Percentiles rank a stretch among this genome's conserved stretches.
Conservation (phyloP, 1,140 invertebrate genomes). For the Thaumatotibia leucotreta region DNA sequence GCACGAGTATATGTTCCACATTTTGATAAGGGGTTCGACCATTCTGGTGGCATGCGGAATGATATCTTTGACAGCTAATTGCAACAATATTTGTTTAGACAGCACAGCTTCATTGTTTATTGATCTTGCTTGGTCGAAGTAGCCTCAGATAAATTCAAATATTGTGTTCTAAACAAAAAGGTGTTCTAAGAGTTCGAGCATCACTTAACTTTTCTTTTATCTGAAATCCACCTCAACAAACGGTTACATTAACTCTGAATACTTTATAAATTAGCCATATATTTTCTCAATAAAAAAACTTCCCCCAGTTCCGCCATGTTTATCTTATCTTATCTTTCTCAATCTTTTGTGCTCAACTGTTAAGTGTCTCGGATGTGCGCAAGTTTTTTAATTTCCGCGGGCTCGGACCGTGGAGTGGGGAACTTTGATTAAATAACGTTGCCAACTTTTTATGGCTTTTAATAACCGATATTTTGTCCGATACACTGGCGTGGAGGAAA, state of each 20-base stretch:
- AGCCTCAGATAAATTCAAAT: background rate
- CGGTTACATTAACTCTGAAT: background rate
- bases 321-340: constrained; percentile 3
- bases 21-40: too few relatives aligned
- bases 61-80: too few relatives aligned
- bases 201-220: background rate
- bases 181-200: background rate
- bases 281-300: constrained; percentile 4
- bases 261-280: background rate
- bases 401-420: constrained; percentile 4
- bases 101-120: too few relatives aligned
- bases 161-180: background rate
- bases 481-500: background rate
- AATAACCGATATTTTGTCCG: constrained; percentile 9
- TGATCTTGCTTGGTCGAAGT: background rate
- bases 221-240: background rate
- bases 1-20: too few relatives aligned
- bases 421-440: constrained; percentile 12
- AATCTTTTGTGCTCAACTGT: constrained; percentile 12
- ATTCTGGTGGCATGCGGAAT: too few relatives aligned
- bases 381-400: constrained; percentile 9
- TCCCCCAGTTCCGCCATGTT: background rate
- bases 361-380: constrained; percentile 6
- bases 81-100: too few relatives aligned
- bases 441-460: constrained; percentile 12